Evolutionary conservation across 2,113 vertebrate species (phyloP).

Genomic region (Oncorhynchus nerka): DNA sequence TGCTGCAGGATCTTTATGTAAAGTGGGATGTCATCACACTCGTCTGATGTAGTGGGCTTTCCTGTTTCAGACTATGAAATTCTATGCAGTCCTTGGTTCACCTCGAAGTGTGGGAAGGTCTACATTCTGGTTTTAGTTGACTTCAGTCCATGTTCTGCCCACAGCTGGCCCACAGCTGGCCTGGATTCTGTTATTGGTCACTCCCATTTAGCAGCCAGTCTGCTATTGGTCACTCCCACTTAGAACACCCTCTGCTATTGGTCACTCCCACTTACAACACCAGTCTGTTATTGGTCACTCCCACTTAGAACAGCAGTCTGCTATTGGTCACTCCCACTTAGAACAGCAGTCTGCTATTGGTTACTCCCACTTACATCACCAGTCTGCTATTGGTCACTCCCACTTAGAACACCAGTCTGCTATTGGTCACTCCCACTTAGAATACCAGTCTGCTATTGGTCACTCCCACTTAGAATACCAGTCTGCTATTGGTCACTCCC

Average conservation of each 20-base stretch:
- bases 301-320: slow-evolving; percentile 2
- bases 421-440: too few relatives aligned
- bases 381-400: too few relatives aligned
- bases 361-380: neutral
- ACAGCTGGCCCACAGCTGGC: too few relatives aligned
- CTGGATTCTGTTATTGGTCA: neutral
- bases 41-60: too few relatives aligned
- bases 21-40: too few relatives aligned
- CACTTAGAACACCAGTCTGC: too few relatives aligned
- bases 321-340: slow-evolving; percentile 24
- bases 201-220: neutral
- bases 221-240: neutral
- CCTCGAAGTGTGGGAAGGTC: neutral
- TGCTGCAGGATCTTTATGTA: too few relatives aligned
- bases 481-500: neutral
- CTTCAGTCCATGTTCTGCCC: neutral
- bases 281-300: neutral
- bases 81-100: neutral
- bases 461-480: neutral
- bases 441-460: neutral
- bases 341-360: neutral
- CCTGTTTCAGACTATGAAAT: too few relatives aligned
- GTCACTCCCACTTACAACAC: neutral
- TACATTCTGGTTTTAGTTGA: neutral
- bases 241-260: neutral